Evolutionary conservation across 2,888 invertebrate species (phyloP), one percentile per base, ranked within the genome.

Genomic region (Caenorhabditis sp.): DNA sequence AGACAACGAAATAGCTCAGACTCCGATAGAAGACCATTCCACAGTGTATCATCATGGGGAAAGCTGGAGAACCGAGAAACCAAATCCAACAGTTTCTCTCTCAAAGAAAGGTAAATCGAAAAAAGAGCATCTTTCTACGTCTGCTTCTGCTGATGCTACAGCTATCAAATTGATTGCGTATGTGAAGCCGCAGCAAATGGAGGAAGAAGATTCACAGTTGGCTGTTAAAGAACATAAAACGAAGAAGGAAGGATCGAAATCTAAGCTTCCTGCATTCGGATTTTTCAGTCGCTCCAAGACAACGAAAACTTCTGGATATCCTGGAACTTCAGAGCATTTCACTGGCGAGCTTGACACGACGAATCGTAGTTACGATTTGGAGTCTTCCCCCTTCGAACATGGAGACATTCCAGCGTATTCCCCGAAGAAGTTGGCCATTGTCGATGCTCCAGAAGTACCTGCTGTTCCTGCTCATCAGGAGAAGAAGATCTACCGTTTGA

Each of bases 31-130:
- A 24, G 65, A 65, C 9, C 69, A 71, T 50, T 68, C 74, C 28
- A 24, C 65, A 6, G 81, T 71, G 44, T 81, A 84, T 51, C 78
- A 81, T 64, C 72, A 67, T 26, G 81, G 83, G 26, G 24, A 60
- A 32, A 55, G 74, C 0, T 67, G 65, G 82, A 62, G 35, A 32
- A 58, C 55, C 15, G 62, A 72, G 26, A 11, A 53, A n/a, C 37
- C 35, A 6, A 44, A 11, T 18, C 22, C 50, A 22, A 18, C 64
- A 28, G 47, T 58, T 8, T 47, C 5, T 24, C n/a, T 56, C 9
- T 28, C 61, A 9, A 65, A 67, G 55, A 67, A 44, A 13, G 62
- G 44, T 15, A 62, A 47, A 37, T 53, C 55, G 11, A 61, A 58
- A 44, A 64, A 62, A 50, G 60, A 15, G 26, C 68, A 61, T 35